Percentiles rank a stretch among this genome's conserved stretches.
These are phyloP conservation scores for Hypanus sabinus DNA, from an alignment of 2,113 vertebrate species.

Conservation along the genomic window DNA sequence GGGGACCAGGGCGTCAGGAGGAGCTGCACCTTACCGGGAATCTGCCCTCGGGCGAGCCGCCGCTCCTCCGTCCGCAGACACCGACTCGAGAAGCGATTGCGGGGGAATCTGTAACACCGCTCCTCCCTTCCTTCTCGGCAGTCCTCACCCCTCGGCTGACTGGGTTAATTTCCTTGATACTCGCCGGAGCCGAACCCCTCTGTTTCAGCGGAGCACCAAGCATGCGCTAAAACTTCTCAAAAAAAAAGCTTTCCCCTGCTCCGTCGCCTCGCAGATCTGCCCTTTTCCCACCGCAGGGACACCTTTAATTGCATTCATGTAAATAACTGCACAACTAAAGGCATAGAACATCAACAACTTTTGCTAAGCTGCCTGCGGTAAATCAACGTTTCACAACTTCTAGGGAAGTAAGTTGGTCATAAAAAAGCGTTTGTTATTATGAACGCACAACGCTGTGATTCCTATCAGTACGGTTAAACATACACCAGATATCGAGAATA, in stretches of 20 bases:
- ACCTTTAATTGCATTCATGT: too few species aligned
- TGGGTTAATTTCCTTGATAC: neutral
- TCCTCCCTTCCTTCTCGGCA: neutral
- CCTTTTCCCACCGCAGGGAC: neutral
- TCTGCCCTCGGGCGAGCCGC: neutral
- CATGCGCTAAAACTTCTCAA: slow-evolving; percentile 23
- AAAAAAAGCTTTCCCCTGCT: slow-evolving; percentile 1
- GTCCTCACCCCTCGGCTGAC: neutral
- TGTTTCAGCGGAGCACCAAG: neutral
- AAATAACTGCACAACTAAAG: too few species aligned
- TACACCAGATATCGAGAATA: neutral
- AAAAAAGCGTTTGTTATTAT: neutral
- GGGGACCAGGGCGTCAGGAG: neutral
- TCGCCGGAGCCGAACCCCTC: neutral
- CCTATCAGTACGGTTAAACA: too few species aligned
- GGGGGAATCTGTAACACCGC: neutral
- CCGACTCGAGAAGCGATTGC: neutral
- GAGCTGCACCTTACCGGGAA: neutral
- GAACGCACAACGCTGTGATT: neutral
- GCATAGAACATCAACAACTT: neutral
- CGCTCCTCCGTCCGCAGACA: neutral
- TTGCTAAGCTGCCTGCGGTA: neutral
- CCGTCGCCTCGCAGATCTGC: neutral
- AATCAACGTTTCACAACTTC: neutral
- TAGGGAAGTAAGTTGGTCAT: neutral